Evolutionary conservation across 2,888 invertebrate species (phyloP), one percentile per base, ranked within the genome.

Genomic region (Byasa hedistus): DNA sequence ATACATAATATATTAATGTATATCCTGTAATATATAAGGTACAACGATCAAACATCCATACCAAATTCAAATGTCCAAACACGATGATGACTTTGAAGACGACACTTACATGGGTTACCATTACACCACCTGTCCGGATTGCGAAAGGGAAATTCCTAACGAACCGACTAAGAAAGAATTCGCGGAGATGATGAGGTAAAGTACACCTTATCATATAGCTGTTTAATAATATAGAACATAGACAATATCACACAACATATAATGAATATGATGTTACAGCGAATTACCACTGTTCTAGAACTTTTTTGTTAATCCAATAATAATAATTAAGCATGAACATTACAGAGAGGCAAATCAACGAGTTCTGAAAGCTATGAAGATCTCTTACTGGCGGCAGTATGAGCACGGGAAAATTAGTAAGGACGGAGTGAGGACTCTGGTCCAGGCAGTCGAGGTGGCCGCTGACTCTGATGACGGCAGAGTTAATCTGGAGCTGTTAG

Each of bases 361-460:
- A 8, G 91, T 94, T 2, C 76, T 94, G 1, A 94, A 94, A 80
- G 93, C 94, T 0, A 84, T 94, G 77, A 94, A 94, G 81, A 94
- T 94, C 72, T 94, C 93, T 0, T 94, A 93, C 72, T 93, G 94
- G 92, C 83, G 93, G 0, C 94, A 94, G 76, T 94, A 93, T 72
- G 94, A 94, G 72, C 93, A 93, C 65, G 94, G 94, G 0, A 92
- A 94, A 81, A 84, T 94, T 68, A 93, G 93, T 58, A 92, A 93
- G 66, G 92, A 93, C 5, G 93, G 93, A 0, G 92, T 94, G 0
- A 80, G 92, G 57, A 82, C 91, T 0, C 77, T 94, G 19, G 90
- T 92, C 7, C 93, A 93, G 65, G 89, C 91, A 0, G 88, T 92
- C 0, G 93, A 93, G 55, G 84, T 86, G 0, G 92, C 92, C 0